A percentile compares a stretch with the other conserved stretches of the same genome.
phyloP scores from a whole-genome alignment of 2,888 invertebrate species.

The Latrodectus elegans region DNA sequence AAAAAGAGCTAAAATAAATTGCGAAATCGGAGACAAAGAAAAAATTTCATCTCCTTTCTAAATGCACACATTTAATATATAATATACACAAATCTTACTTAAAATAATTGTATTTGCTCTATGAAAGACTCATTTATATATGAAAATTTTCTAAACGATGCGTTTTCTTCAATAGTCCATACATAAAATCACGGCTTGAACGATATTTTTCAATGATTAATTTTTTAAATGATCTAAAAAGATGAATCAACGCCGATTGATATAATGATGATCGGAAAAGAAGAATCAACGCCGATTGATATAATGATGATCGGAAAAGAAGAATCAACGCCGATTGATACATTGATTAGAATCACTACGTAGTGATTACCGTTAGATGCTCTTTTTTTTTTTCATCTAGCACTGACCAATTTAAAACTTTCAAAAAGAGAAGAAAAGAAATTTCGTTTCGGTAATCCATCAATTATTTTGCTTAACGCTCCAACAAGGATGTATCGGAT shows the following conservation, averaged over 20 bases:
- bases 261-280: neutral
- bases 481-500: conserved; percentile 1
- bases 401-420: neutral
- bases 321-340: neutral
- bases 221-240: neutral
- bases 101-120: no score
- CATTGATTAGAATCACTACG: neutral
- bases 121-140: no score
- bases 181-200: no score
- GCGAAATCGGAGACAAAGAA: no score
- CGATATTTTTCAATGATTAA: no score
- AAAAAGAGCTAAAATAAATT: no score
- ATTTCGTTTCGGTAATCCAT: conserved; percentile 19
- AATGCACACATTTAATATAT: no score
- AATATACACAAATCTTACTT: no score
- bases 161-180: no score
- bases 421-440: no score
- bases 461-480: conserved; percentile 40
- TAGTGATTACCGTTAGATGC: neutral
- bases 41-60: no score
- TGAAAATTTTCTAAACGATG: no score
- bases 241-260: neutral
- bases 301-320: neutral
- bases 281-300: neutral
- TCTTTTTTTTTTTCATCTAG: neutral